These are phyloP conservation scores for Aphelenchoides avenae DNA, from an alignment of 1,140 invertebrate genomes.

Conservation along the genomic window DNA sequence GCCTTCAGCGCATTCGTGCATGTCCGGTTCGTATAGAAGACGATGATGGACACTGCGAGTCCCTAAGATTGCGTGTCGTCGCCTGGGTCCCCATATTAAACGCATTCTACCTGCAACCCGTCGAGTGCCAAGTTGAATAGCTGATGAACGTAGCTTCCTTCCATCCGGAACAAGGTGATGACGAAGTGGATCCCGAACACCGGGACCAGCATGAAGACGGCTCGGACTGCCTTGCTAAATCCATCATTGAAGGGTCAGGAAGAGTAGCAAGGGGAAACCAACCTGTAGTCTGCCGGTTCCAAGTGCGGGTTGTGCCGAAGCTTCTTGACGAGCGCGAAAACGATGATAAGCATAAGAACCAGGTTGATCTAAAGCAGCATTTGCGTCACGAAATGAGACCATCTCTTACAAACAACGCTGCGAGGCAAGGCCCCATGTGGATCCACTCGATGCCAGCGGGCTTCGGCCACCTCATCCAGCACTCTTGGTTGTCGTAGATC, in stretches of 20 bases:
- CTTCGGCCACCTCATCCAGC: slow-evolving; percentile 15
- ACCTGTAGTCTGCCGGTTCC: slow-evolving; percentile 19
- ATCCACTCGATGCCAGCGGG: slow-evolving; percentile 9
- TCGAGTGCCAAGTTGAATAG: slow-evolving; percentile 20
- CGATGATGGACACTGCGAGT: too few relatives aligned
- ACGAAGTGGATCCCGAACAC: slow-evolving; percentile 20
- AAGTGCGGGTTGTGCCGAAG: slow-evolving; percentile 11
- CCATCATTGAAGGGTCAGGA: neutral
- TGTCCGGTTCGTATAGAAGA: too few relatives aligned
- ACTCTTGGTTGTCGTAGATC: slow-evolving; percentile 14
- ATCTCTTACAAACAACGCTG: slow-evolving; percentile 5
- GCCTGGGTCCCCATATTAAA: too few relatives aligned
- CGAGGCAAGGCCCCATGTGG: slow-evolving; percentile 15
- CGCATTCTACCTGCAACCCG: slow-evolving; percentile 15
- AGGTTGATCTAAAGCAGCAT: slow-evolving; percentile 10
- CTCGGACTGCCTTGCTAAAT: slow-evolving; percentile 25
- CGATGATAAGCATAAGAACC: slow-evolving; percentile 14
- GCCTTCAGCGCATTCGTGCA: too few relatives aligned
- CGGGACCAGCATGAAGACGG: slow-evolving; percentile 19
- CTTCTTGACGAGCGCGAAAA: slow-evolving; percentile 14
- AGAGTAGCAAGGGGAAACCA: slow-evolving; percentile 1
- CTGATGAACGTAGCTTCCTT: slow-evolving; percentile 19
- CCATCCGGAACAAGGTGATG: slow-evolving; percentile 15
- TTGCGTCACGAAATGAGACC: neutral
- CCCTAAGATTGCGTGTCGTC: too few relatives aligned